Evolutionary conservation across 2,888 invertebrate species (phyloP), one percentile per base, ranked within the genome.

Genomic region (Neocrepidodera transversa): DNA sequence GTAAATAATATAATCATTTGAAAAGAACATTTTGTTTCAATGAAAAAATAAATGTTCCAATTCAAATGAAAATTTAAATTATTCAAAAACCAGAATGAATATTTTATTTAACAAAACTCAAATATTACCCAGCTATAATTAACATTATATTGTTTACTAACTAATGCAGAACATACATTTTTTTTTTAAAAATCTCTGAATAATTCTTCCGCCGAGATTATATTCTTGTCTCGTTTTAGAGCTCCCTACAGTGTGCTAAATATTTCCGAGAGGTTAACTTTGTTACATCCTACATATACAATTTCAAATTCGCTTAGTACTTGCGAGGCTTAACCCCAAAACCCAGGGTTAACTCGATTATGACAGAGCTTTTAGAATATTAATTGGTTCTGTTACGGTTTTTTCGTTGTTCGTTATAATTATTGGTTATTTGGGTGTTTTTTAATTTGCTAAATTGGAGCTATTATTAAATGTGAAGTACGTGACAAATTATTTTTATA

Each of bases 161-260:
- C n/a, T n/a, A n/a, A n/a, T n/a, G n/a, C n/a, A n/a, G n/a, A n/a
- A n/a, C n/a, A n/a, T n/a, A n/a, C n/a, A n/a, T n/a, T n/a, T n/a
- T n/a, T n/a, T n/a, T n/a, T n/a, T n/a, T n/a, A 40, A 16, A 11
- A 16, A 8, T 40, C 40, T 40, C 40, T 1, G n/a, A 20, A 13
- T 13, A 49, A 52, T 52, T 52, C 42, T 52, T 52, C 30, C 20
- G n/a, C 16, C 18, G 43, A 38, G 49, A 55, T 60, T 55, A 36
- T 20, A 49, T 54, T 59, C 54, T 50, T 11, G 47, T 48, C 48
- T 32, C 30, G 45, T 49, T 49, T 55, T 40, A 43, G 32, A 50
- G 43, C 47, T 50, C 59, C 54, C 54, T 11, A 40, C 38, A 51
- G 55, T 50, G 60, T 56, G 60, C 51, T 51, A 56, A 56, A 60